Conservation (phyloP, 1,140 invertebrate species). For the Micrasema longulum region DNA sequence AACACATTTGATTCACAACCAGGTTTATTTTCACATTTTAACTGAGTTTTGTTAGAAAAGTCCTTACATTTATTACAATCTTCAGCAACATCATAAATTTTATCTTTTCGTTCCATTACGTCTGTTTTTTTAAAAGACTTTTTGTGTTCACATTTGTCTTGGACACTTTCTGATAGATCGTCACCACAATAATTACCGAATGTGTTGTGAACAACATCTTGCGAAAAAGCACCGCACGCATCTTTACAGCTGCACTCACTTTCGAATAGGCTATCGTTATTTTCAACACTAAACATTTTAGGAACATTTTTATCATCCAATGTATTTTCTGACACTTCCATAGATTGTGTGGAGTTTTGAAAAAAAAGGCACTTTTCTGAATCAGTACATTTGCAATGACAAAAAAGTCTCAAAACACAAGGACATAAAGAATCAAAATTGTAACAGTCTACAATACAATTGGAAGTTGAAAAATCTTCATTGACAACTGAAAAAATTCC, state of each 20-base stretch:
- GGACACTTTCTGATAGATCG: conserved; percentile 5
- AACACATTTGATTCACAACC: conserved; percentile 47
- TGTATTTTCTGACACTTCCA: conserved; percentile 11
- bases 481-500: conserved; percentile 89
- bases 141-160: conserved; percentile 24
- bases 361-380: conserved; percentile 52
- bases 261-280: conserved; percentile 40
- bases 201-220: conserved; percentile 19
- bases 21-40: conserved; percentile 34
- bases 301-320: conserved; percentile 20
- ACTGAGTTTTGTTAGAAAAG: conserved; percentile 17
- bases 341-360: conserved; percentile 37
- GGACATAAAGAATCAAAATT: conserved; percentile 60
- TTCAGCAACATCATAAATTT: conserved; percentile 19
- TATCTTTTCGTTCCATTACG: not conserved
- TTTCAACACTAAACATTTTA: conserved; percentile 33
- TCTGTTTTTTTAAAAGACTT: conserved; percentile 1
- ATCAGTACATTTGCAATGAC: conserved; percentile 60
- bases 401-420: conserved; percentile 63
- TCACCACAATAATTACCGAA: not conserved
- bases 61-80: conserved; percentile 2
- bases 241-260: conserved; percentile 47
- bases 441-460: conserved; percentile 54
- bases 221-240: conserved; percentile 27
- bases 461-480: conserved; percentile 72